phyloP scores from a whole-genome alignment of 2,113 vertebrate species.

The Aegotheles bennettii region DNA sequence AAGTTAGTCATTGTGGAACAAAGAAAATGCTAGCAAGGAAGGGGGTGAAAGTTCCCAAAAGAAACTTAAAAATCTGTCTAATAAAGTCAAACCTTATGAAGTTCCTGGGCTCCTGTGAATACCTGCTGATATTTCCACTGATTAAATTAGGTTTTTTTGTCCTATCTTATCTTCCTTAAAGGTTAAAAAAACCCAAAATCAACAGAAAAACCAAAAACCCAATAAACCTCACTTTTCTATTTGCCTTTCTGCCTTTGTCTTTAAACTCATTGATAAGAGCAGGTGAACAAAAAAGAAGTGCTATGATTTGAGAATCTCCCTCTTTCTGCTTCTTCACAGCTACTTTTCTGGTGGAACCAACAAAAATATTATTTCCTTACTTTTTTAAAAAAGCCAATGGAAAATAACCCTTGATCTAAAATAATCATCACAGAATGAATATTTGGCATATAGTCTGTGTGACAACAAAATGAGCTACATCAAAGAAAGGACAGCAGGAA shows the following conservation, averaged over 20 bases:
- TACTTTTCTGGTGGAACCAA: not conserved
- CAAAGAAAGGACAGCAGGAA: constrained; percentile 25
- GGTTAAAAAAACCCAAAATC: not conserved
- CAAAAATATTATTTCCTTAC: not conserved
- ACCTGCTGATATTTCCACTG: not conserved
- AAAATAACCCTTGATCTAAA: not conserved
- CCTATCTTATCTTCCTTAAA: not conserved
- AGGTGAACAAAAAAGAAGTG: not conserved
- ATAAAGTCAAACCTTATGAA: not conserved
- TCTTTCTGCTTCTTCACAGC: not conserved
- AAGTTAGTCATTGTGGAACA: not conserved
- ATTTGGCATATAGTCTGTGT: not conserved
- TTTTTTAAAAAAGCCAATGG: not conserved
- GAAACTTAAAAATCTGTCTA: not conserved
- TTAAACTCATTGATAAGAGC: not conserved
- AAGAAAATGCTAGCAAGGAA: not conserved
- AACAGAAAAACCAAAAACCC: not conserved
- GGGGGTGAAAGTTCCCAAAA: not conserved
- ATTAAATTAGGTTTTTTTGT: not conserved
- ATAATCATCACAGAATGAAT: not conserved
- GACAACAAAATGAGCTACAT: not conserved
- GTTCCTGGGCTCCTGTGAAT: not conserved
- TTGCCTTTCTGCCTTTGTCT: not conserved
- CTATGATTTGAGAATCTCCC: not conserved
- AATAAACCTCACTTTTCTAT: not conserved